These are phyloP conservation scores for Synaphobranchus kaupii DNA, from an alignment of 2,797 vertebrate genomes.

Conservation along the genomic window DNA sequence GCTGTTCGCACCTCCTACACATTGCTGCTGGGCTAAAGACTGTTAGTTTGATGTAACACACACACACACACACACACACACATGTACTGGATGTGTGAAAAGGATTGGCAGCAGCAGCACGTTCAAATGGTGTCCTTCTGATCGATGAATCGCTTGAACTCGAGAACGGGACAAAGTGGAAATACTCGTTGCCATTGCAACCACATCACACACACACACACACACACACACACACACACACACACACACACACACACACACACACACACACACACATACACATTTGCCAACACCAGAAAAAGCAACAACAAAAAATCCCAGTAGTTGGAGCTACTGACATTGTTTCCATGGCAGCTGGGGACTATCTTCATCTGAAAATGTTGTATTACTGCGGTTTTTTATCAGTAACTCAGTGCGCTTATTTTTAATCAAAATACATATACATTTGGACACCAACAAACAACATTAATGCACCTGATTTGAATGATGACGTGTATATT, in stretches of 20 bases:
- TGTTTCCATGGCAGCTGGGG: slow-evolving; percentile 9
- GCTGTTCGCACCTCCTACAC: slow-evolving; percentile 50
- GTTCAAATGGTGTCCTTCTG: not conserved
- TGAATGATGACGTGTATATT: not conserved
- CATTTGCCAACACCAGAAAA: not conserved
- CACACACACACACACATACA: not conserved
- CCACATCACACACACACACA: slow-evolving; percentile 14
- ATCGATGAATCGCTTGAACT: not conserved
- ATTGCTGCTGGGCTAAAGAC: slow-evolving; percentile 34
- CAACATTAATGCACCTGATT: slow-evolving; percentile 5
- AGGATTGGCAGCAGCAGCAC: not conserved
- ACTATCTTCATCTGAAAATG: not conserved
- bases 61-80: slow-evolving; percentile 28
- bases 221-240: no score
- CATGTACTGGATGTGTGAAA: no score
- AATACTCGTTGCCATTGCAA: slow-evolving; percentile 7
- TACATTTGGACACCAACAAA: not conserved
- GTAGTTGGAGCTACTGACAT: not conserved
- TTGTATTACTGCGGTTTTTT: not conserved
- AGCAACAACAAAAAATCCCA: not conserved
- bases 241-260: no score
- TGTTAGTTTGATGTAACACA: not conserved
- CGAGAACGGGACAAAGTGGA: not conserved
- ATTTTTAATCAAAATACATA: not conserved
- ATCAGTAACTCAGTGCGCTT: not conserved